Percentiles rank a stretch among this genome's conserved stretches.
Evolutionary conservation across 2,888 invertebrate species (phyloP).

Genomic region (Rhorus exstirpatorius): DNA sequence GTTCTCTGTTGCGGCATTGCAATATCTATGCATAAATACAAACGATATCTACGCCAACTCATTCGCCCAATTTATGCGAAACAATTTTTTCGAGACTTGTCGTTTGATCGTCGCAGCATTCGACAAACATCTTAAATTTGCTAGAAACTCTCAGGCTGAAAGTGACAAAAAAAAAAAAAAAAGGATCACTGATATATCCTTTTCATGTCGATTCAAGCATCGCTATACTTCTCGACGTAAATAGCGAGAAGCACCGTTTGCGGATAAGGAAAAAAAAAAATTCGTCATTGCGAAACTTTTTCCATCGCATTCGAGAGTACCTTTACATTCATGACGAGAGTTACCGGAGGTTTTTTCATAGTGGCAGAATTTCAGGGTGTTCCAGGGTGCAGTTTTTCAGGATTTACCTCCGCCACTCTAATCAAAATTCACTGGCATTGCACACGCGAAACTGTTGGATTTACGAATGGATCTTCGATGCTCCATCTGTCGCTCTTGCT

Average conservation of each 20-base stretch:
- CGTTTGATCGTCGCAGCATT: neutral
- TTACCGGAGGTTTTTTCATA: conserved; percentile 26
- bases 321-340: conserved; percentile 29
- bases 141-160: neutral
- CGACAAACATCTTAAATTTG: neutral
- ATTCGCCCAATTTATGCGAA: no score
- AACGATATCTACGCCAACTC: no score
- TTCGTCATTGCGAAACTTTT: conserved; percentile 14
- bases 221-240: neutral
- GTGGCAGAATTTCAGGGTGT: neutral
- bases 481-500: conserved; percentile 28
- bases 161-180: neutral
- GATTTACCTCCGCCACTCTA: conserved; percentile 35
- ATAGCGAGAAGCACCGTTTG: neutral
- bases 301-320: conserved; percentile 1
- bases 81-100: no score
- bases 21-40: neutral
- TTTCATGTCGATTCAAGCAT: neutral
- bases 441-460: conserved; percentile 50
- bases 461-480: conserved; percentile 53
- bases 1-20: neutral
- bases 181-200: neutral
- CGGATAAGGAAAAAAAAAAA: neutral
- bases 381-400: conserved; percentile 20
- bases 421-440: conserved; percentile 48